phyloP scores from a whole-genome alignment of 2,797 vertebrate genomes.

The Silurus lanzhouensis region DNA sequence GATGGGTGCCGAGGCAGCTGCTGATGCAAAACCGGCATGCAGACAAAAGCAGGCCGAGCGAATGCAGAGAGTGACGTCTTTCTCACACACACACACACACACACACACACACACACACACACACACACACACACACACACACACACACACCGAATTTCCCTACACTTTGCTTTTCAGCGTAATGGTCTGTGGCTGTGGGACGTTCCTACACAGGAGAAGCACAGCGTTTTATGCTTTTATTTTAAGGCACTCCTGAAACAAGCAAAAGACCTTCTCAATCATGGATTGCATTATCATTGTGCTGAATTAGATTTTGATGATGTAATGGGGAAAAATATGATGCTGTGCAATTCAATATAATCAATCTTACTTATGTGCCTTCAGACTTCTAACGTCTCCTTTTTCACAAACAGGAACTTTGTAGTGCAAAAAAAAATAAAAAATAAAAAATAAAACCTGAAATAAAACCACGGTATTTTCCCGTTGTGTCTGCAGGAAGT shows the following conservation, averaged over 20 bases:
- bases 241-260: background rate
- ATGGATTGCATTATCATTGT: no score
- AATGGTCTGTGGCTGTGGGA: slow-evolving; percentile 9
- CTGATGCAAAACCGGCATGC: background rate
- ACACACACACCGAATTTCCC: slow-evolving; percentile 13
- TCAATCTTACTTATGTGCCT: no score
- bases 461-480: no score
- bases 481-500: no score
- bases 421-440: no score
- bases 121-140: slow-evolving; percentile 6
- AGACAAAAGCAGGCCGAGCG: slow-evolving; percentile 5
- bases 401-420: no score
- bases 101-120: slow-evolving; percentile 6
- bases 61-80: slow-evolving; percentile 16
- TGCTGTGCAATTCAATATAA: no score
- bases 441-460: no score
- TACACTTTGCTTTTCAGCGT: slow-evolving; percentile 3
- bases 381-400: no score
- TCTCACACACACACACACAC: background rate
- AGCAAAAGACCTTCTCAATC: no score
- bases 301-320: no score
- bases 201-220: background rate
- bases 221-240: background rate
- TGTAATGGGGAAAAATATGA: no score
- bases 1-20: slow-evolving; percentile 36